phyloP scores from a whole-genome alignment of 2,113 vertebrate species.

The Microcebus murinus region DNA sequence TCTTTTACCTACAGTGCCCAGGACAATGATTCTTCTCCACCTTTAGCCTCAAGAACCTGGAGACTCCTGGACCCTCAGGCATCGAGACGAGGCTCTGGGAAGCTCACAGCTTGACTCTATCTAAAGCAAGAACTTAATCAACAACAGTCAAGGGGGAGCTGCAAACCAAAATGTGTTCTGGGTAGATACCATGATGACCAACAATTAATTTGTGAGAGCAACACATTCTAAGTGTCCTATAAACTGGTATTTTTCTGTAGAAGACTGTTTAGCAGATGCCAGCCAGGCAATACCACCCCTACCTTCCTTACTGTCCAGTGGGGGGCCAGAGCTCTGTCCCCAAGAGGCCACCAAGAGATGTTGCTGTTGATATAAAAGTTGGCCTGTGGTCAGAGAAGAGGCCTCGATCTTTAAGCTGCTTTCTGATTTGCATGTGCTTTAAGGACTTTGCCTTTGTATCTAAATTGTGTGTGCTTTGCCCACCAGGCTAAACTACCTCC shows the following conservation, averaged over 20 bases:
- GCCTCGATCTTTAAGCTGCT: background rate
- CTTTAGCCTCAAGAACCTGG: background rate
- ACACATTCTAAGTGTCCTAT: background rate
- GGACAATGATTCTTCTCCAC: background rate
- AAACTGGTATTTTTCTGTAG: background rate
- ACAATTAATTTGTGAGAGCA: background rate
- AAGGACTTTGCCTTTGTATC: background rate
- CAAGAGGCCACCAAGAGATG: background rate
- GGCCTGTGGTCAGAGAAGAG: background rate
- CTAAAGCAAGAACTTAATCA: background rate
- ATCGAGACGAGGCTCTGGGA: background rate
- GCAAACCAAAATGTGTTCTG: background rate
- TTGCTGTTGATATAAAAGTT: background rate
- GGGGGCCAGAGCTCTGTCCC: background rate
- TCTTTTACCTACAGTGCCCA: rapidly evolving
- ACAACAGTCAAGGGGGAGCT: background rate
- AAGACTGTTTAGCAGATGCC: background rate
- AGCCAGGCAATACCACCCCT: background rate
- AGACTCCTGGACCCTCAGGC: background rate
- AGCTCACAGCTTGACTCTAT: background rate
- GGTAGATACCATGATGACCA: background rate
- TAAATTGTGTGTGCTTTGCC: background rate
- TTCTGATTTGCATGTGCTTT: background rate
- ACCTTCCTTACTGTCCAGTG: background rate
- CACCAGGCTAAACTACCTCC: background rate